phyloP scores from a whole-genome alignment of 1,140 invertebrate species.

The Penaeus indicus region DNA sequence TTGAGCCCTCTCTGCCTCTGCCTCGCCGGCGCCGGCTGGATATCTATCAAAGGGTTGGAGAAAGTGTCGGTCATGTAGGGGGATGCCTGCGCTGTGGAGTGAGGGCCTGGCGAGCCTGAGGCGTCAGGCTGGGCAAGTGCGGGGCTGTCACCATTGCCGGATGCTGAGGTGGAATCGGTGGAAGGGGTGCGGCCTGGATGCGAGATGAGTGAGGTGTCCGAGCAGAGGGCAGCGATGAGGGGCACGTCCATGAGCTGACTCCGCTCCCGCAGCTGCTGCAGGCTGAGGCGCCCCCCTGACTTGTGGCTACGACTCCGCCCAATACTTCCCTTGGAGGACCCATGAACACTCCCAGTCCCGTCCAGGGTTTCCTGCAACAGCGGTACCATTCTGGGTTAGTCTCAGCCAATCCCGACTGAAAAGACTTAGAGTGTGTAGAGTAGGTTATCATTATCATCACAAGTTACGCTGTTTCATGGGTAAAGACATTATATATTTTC shows the following conservation, averaged over 20 bases:
- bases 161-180: constrained; percentile 52
- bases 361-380: constrained; percentile 57
- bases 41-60: neutral
- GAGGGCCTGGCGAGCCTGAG: constrained; percentile 53
- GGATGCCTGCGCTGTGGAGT: constrained; percentile 47
- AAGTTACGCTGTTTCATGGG: too few relatives aligned
- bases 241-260: constrained; percentile 89
- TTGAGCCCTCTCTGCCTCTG: constrained; percentile 37
- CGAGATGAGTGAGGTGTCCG: constrained; percentile 78
- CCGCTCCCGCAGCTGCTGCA: constrained; percentile 79
- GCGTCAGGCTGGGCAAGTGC: constrained; percentile 48
- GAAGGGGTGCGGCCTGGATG: constrained; percentile 54
- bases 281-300: constrained; percentile 51
- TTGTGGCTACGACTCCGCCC: constrained; percentile 46
- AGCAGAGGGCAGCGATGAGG: constrained; percentile 89
- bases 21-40: constrained; percentile 19
- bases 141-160: constrained; percentile 41
- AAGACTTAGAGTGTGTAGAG: neutral
- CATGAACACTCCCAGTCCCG: constrained; percentile 38
- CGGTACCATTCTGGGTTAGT: neutral
- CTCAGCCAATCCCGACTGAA: neutral
- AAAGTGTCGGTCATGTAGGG: constrained; percentile 8
- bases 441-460: too few relatives aligned
- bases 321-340: constrained; percentile 57
- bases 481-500: too few relatives aligned